Evolutionary conservation across 1,140 invertebrate species (phyloP), one percentile per base, ranked within the genome.

Genomic region (Plectrocnemia conspersa): DNA sequence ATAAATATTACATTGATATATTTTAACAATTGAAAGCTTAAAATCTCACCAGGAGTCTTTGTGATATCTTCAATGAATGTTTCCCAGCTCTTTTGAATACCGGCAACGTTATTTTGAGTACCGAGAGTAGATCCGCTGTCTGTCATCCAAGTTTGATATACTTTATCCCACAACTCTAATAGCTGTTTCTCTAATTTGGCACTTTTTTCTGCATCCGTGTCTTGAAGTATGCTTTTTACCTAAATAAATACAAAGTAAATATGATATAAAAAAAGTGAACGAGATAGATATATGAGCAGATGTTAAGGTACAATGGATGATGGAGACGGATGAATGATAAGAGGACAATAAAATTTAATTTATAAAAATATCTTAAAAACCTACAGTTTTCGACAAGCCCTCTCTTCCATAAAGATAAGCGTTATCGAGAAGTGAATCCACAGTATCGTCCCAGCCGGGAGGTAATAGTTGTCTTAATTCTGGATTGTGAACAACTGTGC

Each of bases 61-160:
- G 78, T 76, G 11, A 91, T 73, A 54, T 83, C 81, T 35, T 84
- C 82, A 44, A 87, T 75, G 41, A 92, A 78, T 46, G 71, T 83
- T 55, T 87, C 81, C 80, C 84, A 91, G 1, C 83, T 82, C 56
- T 77, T 77, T 63, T 75, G 79, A 54, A 85, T 78, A n/a, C 83
- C 83, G 38, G 81, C 79, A 22, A 79, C 73, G 47, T 82, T 79
- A 3, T 84, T 80, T 61, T 85, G 78, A 1, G 88, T 87, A 0
- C 86, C 87, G 35, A 80, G 74, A 15, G 70, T 65, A 1, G 64
- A 63, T 33, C 71, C 71, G 22, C 69, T 68, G 0, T 70, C 68
- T 2, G 86, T 83, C 68, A 93, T 85, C 90, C 90, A 96, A 41
- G 90, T 84, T 67, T 92, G 89, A 69, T 97, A 97, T 1, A 96